Base-by-base conservation (phyloP, 2,888 invertebrate genomes). In the Hipparchia semele region DNA sequence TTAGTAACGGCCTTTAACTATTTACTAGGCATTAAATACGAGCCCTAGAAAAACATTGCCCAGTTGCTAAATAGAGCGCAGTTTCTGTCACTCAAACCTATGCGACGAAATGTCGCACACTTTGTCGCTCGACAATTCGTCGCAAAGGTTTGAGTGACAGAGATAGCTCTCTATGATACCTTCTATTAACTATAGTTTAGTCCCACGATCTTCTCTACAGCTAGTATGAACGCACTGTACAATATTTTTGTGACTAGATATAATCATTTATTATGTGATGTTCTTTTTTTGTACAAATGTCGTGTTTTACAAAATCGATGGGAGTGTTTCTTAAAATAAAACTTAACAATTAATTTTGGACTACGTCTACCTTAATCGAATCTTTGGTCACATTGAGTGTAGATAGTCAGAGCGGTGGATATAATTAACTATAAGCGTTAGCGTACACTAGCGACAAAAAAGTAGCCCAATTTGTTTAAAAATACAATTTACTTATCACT, bases 321-420 rank as follows among this genome's bases (percentile, higher is more conserved):
- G 79, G 79, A 76, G 77, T 76, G 72, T 33, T 13, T 49, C 61
- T 13, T 71, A 74, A 73, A 64, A 60, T 72, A 72, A 74, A 75
- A 62, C 76, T 77, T 75, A 77, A 71, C 67, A 68, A 65, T 60
- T 76, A 77, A 78, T 75, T 76, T 74, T 64, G 73, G 75, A 75
- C 53, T 79, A 83, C 80, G 83, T 71, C 86, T 88, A 89, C 78
- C 82, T 82, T 84, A 88, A 75, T 73, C 76, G 79, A 84, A 87
- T 93, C 92, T 93, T 93, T 93, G 92, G 92, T 93, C 90, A 84
- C 82, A 81, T 83, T 90, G 88, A 90, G 89, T 90, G 89, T 89
- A 90, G 86, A 84, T 84, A 68, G 83, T 86, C 78, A 76, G 73
- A 72, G 73, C 79, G 78, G 78, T 77, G 79, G 80, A 73, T 73